Conservation (phyloP, 92 coral and sea anemone genomes). For the Scolanthus callimorphus region DNA sequence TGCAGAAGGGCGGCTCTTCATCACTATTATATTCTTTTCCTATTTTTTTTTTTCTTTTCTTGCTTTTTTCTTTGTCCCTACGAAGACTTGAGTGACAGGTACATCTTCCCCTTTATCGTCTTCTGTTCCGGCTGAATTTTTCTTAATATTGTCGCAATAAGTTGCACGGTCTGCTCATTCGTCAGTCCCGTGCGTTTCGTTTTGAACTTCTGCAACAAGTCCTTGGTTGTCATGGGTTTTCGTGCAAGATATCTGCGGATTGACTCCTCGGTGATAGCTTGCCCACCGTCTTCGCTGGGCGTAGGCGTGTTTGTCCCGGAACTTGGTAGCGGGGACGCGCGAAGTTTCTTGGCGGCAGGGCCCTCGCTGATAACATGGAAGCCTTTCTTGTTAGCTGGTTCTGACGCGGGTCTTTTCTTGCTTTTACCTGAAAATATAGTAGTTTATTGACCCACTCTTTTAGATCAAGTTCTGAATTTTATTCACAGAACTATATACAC, state of each 20-base stretch:
- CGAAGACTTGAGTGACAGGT: slow-evolving; percentile 66
- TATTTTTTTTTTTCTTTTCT: background rate
- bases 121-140: slow-evolving; percentile 90
- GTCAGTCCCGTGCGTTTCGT: slow-evolving; percentile 90
- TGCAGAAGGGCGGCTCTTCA: no score
- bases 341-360: slow-evolving; percentile 76
- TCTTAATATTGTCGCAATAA: slow-evolving; percentile 78
- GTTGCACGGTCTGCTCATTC: slow-evolving; percentile 91
- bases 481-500: no score
- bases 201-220: slow-evolving; percentile 90
- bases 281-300: slow-evolving; percentile 61
- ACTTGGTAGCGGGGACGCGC: slow-evolving; percentile 72
- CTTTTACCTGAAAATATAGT: slow-evolving; percentile 68
- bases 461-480: no score
- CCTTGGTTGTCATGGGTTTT: slow-evolving; percentile 99
- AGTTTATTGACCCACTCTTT: background rate
- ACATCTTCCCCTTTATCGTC: slow-evolving; percentile 79
- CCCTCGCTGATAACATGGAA: slow-evolving; percentile 35
- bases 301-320: slow-evolving; percentile 85
- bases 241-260: slow-evolving; percentile 91
- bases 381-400: slow-evolving; percentile 16
- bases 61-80: background rate
- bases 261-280: slow-evolving; percentile 94
- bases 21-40: no score
- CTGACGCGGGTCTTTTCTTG: slow-evolving; percentile 89